These are phyloP conservation scores for Pseudorectes ferrugineus DNA, from an alignment of 2,113 vertebrate genomes.

Conservation along the genomic window DNA sequence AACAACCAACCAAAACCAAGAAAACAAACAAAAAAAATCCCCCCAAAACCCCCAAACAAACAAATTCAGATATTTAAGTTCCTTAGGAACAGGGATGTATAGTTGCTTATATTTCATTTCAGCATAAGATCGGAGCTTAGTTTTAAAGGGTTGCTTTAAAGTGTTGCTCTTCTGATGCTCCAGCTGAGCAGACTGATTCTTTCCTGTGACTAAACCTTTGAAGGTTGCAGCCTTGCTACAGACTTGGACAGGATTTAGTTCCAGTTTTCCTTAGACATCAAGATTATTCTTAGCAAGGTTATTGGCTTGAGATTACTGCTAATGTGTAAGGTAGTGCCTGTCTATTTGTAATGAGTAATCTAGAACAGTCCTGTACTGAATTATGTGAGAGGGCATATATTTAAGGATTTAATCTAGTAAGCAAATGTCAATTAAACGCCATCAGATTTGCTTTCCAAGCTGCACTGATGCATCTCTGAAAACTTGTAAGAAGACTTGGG, in stretches of 20 bases:
- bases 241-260: neutral
- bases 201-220: neutral
- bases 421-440: neutral
- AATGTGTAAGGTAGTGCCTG: neutral
- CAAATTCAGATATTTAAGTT: neutral
- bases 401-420: neutral
- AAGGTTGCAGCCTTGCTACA: neutral
- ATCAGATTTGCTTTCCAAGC: neutral
- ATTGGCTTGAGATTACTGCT: neutral
- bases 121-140: neutral
- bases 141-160: neutral
- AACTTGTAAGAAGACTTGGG: neutral
- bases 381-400: neutral
- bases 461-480: neutral
- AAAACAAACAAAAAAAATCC: neutral
- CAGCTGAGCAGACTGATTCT: neutral
- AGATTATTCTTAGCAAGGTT: neutral
- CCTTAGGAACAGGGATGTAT: neutral
- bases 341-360: neutral
- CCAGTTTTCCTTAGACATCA: neutral
- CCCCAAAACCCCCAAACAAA: rapidly evolving
- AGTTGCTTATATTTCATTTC: neutral
- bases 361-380: neutral
- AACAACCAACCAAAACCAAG: neutral
- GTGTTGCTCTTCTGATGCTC: neutral